phyloP scores from a whole-genome alignment of 2,797 vertebrate genomes.

The Falco rusticolus region DNA sequence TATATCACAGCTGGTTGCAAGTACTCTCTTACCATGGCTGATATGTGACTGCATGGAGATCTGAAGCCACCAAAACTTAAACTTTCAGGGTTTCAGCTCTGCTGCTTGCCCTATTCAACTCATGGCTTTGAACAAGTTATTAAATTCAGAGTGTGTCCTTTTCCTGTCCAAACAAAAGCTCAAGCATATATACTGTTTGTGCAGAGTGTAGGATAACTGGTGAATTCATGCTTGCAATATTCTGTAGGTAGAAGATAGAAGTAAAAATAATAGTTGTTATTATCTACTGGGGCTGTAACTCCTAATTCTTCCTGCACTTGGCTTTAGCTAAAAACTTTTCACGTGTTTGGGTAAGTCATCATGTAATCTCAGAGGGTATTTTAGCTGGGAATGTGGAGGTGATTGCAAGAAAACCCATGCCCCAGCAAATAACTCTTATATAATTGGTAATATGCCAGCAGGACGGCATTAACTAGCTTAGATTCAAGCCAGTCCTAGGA shows the following conservation, averaged over 20 bases:
- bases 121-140: not conserved
- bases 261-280: not conserved
- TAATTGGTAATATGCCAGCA: not conserved
- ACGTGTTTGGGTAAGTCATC: not conserved
- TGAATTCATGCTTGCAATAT: not conserved
- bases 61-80: not conserved
- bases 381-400: not conserved
- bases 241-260: not conserved
- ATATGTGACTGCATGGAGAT: not conserved
- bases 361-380: not conserved
- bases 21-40: not conserved
- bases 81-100: not conserved
- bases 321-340: not conserved
- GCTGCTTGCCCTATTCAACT: not conserved
- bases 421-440: not conserved
- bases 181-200: rapidly evolving
- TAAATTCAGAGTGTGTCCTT: not conserved
- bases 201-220: not conserved
- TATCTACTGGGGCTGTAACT: not conserved
- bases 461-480: not conserved
- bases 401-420: not conserved
- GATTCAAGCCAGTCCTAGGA: not conserved
- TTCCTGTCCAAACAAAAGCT: not conserved
- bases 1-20: not conserved
- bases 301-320: not conserved